Base-by-base conservation (phyloP, 37 sponge, comb jelly and placozoan genomes). In the Ianthella basta region DNA sequence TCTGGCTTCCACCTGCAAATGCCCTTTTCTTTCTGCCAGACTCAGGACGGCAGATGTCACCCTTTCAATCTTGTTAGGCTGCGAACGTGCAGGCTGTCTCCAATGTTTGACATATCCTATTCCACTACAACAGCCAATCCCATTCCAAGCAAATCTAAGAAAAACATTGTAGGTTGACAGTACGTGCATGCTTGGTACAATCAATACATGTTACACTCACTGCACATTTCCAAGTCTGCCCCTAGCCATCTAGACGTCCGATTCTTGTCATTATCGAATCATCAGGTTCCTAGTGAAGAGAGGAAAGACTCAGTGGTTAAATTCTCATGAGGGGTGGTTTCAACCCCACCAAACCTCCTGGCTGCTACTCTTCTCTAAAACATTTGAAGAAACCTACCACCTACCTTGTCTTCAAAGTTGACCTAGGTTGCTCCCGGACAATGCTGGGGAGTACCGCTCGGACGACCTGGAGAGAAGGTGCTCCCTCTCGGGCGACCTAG, bases 161-260 rank as follows among this genome's bases (percentile, higher is more conserved):
- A 57, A 57, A 18, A 18, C 59, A 57, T 57, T 18, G 15, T 57
- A 18, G 59, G 59, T 57, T 57, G 59, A 57, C 59, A 57, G 59
- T 57, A 57, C 59, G 59, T n/a, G n/a, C n/a, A n/a, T 57, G 59
- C 59, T 57, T 57, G 59, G 59, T 57, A 57, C 59, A 57, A 15
- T 57, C 59, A 57, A 18, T 57, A 57, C 59, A 57, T 57, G 59
- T 20, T 57, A 57, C 59, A 57, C 59, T 57, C 59, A 57, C 59
- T 20, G 59, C 18, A 57, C 59, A 57, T 20, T 18, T 57, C 59
- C 15, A 18, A 20, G 18, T 57, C 15, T 57, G 59, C 18, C 18
- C 59, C 18, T 57, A 18, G 59, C 59, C 59, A 57, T 57, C 59
- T 57, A 57, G 59, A 20, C 59, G 15, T 18, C 59, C 18, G 15